Conservation (phyloP, 2,888 invertebrate genomes). For the Agapetus fuscipes region DNA sequence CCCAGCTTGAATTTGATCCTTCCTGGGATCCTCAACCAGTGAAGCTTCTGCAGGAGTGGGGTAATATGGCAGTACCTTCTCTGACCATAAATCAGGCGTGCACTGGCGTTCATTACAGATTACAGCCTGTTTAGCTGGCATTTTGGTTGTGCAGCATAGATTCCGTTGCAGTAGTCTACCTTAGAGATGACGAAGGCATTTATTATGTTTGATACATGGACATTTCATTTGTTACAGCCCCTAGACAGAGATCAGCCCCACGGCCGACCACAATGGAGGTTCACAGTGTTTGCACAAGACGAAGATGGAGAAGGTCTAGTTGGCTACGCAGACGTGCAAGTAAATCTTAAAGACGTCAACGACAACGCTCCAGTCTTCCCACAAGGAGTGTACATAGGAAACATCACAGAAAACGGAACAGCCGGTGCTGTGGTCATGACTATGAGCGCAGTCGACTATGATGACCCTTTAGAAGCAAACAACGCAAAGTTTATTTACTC, state of each 20-base stretch:
- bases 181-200: too few species aligned
- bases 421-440: conserved; percentile 45
- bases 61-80: too few species aligned
- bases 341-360: conserved; percentile 46
- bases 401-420: conserved; percentile 45
- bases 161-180: too few species aligned
- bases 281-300: conserved; percentile 31
- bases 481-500: conserved; percentile 50
- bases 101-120: too few species aligned
- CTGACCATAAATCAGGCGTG: too few species aligned
- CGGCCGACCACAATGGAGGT: conserved; percentile 42
- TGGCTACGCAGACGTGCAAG: conserved; percentile 33
- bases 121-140: too few species aligned
- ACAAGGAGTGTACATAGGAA: conserved; percentile 35
- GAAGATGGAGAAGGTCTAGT: conserved; percentile 23
- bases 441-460: conserved; percentile 48
- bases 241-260: conserved; percentile 48
- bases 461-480: conserved; percentile 43
- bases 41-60: too few species aligned
- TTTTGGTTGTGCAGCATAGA: too few species aligned
- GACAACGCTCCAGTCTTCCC: conserved; percentile 47
- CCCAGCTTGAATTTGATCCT: too few species aligned
- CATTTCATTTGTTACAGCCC: too few species aligned
- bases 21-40: too few species aligned
- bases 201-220: too few species aligned